Evolutionary conservation across 2,888 invertebrate genomes (phyloP), one percentile per base, ranked within the genome.

Genomic region (Fissipunctia ypsillon): DNA sequence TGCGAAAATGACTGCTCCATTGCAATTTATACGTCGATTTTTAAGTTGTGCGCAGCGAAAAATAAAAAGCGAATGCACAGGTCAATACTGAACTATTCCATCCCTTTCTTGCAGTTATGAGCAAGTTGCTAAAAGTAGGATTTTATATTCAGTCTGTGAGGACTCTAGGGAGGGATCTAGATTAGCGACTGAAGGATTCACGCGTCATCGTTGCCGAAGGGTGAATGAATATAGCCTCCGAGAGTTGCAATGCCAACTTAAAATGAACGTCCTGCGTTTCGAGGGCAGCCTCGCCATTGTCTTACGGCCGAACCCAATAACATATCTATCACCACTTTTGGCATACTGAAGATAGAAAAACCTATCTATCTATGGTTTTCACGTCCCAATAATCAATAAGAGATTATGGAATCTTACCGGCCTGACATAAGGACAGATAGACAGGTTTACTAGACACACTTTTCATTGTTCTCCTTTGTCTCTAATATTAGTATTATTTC

Each of bases 31-130:
- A 35, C 66, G 25, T 35, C 50, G 68, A 57, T 74, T 41, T 60
- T 50, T 16, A 48, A 59, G 69, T 45, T 31, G 52, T 25, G 48
- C 68, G 69, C 76, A 48, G 41, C 28, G 28, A n/a, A 54, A 65
- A 75, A 75, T 54, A 76, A 48, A 64, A 68, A 57, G 43, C 35
- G 22, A 66, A 43, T 75, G 56, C 50, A 80, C 61, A 45, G 68
- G 50, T 81, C 76, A 75, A 78, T 78, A 78, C 56, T 75, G 28
- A 41, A 25, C 14, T 28, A n/a, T 35, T 48, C n/a, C 10, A 28
- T 61, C 72, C 78, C 80, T 59, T 45, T 73, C 76, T 65, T 31
- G 7, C 45, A 54, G 38, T 31, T 79, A 72, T 80, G 80, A 80
- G 71, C 14, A 48, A 61, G 48, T 38, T 41, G 22, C 45, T 78